Evolutionary conservation across 2,888 invertebrate genomes (phyloP).

Genomic region (Diloba caeruleocephala): DNA sequence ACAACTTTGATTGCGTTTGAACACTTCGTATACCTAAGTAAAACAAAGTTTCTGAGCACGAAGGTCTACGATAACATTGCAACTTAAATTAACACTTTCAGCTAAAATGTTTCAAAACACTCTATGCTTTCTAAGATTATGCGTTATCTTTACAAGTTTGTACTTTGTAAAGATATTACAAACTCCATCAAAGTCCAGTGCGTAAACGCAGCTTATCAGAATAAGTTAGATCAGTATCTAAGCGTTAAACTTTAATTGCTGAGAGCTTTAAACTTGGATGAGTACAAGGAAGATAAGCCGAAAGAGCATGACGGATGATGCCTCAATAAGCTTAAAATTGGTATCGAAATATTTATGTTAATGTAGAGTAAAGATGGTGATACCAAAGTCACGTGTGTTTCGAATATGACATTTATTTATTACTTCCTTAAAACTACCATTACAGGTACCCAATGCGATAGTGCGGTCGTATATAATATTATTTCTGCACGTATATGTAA

Average conservation of each 20-base stretch:
- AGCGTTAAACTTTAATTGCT: constrained; percentile 47
- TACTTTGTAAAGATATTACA: constrained; percentile 50
- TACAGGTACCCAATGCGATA: no score
- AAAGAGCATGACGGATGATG: neutral
- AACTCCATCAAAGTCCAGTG: constrained; percentile 47
- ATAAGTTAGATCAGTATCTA: constrained; percentile 41
- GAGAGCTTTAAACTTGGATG: constrained; percentile 14
- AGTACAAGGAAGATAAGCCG: neutral
- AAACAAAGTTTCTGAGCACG: constrained; percentile 11
- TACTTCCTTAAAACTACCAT: no score
- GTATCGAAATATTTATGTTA: neutral
- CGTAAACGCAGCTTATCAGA: constrained; percentile 37
- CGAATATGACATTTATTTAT: no score
- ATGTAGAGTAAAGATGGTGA: no score
- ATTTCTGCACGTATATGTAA: no score
- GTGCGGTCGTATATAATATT: no score
- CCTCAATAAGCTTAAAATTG: neutral
- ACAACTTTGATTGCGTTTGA: constrained; percentile 27
- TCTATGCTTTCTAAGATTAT: constrained; percentile 21
- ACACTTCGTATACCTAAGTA: constrained; percentile 11
- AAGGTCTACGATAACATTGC: constrained; percentile 32
- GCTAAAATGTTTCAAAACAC: constrained; percentile 11
- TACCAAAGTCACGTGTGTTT: no score
- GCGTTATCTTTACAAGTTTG: constrained; percentile 35
- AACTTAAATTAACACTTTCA: constrained; percentile 23